Evolutionary conservation across 2,113 vertebrate species (phyloP), one percentile per base, ranked within the genome.

Genomic region (Apodemus speciosus): DNA sequence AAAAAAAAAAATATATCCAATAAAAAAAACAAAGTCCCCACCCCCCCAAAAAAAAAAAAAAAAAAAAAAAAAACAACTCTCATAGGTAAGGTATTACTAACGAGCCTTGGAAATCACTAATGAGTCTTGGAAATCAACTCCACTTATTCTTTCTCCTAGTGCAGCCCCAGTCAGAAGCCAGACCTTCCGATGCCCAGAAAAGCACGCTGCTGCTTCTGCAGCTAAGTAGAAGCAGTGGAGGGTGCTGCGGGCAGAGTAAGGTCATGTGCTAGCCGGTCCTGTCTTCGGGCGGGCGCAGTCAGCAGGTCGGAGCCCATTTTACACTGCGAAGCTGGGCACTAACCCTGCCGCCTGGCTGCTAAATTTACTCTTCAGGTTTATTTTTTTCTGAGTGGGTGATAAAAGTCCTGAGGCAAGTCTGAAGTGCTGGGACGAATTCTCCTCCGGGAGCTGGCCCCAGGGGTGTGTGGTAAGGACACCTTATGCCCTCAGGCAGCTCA

Each of bases 361-460:
- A 95, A 94, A 96, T 97, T 97, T 97, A 89, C 95, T 92, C 95
- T 66, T 62, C 64, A 16, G 79, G 89, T 93, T 94, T 95, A 80
- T 92, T 95, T 96, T 93, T 96, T 92, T 94, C 77, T 46, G 80
- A 92, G 93, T 80, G 93, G 93, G 96, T 96, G 94, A 51, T 96
- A 92, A 92, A 92, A 94, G 93, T 85, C 86, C 18, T 3, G 56
- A 92, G 88, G 79, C 77, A 35, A 75, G 77, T 94, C 94, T 93
- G 81, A 91, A 68, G 77, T 25, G 62, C 79, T 95, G 72, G 77
- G 79, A 88, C 40, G 66, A 85, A 9, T 21, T 77, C 88, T 89
- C 85, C 83, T 71, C 79, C 43, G 46, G 35, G 62, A 77, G 6
- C 66, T 60, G 43, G 38, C 6, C 49, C 69, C 94, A 72, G 77